Evolutionary conservation across 2,113 vertebrate species (phyloP).

Genomic region (Zosterops hypoxanthus): DNA sequence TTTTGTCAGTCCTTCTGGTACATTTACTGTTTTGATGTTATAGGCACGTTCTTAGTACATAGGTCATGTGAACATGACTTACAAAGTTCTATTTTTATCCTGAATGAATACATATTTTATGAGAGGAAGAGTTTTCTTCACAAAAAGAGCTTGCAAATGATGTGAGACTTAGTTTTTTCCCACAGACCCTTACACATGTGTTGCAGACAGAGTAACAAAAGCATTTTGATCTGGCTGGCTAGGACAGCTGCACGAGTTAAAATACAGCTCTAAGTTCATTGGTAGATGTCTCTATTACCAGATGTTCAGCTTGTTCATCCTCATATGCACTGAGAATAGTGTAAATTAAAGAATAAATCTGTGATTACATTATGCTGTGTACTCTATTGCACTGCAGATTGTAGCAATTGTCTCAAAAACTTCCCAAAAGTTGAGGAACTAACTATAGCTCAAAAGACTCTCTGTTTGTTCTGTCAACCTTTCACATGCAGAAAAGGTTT

Average conservation of each 20-base stretch:
- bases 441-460: background rate
- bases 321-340: background rate
- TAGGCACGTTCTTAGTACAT: conserved; percentile 43
- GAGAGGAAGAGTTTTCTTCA: conserved; percentile 51
- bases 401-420: background rate
- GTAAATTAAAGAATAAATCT: conserved; percentile 51
- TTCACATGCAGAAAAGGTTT: background rate
- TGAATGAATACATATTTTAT: conserved; percentile 54
- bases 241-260: background rate
- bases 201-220: conserved; percentile 38
- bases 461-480: background rate
- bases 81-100: conserved; percentile 55
- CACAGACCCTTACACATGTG: conserved; percentile 43
- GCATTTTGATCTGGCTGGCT: background rate
- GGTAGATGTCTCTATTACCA: background rate
- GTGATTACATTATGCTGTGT: conserved; percentile 41
- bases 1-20: background rate
- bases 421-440: background rate
- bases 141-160: conserved; percentile 37
- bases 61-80: conserved; percentile 70
- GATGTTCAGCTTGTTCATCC: conserved; percentile 38
- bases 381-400: background rate
- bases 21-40: background rate
- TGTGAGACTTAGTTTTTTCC: conserved; percentile 56
- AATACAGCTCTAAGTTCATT: background rate